phyloP scores from a whole-genome alignment of 2,113 vertebrate genomes.

The human region GRCh38 chr6:34297001-34297500 shows the following conservation, averaged over 20 bases:
- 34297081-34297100: too few relatives aligned
- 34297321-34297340: background rate
- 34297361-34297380: background rate
- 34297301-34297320: background rate
- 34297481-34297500: background rate
- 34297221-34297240: background rate
- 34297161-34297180: background rate
- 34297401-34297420: background rate
- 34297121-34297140: too few relatives aligned
- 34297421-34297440: background rate
- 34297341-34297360: background rate
- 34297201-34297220: background rate
- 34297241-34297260: background rate
- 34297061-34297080: too few relatives aligned
- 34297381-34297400: background rate
- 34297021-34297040: too few relatives aligned
- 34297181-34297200: background rate
- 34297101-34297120: background rate
- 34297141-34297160: too few relatives aligned
- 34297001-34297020: too few relatives aligned
- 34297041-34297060: too few relatives aligned
- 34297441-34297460: background rate
- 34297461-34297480: background rate
- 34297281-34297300: background rate
- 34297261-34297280: conserved; percentile 5